These are phyloP conservation scores for Crotalus horridus DNA, from an alignment of 2,113 vertebrate genomes.

Conservation along the genomic window DNA sequence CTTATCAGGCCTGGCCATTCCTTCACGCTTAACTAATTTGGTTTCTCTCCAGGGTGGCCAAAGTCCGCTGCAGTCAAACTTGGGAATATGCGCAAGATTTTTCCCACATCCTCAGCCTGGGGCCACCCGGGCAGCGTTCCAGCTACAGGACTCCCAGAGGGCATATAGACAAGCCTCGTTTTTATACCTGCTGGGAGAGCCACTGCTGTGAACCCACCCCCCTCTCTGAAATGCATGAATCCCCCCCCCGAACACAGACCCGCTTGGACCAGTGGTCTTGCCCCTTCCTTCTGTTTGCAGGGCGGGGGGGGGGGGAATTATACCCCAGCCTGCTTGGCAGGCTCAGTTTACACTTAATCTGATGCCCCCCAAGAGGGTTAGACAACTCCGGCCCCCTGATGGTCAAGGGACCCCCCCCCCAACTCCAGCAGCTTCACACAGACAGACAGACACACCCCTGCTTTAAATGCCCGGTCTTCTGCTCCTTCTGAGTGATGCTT, in stretches of 20 bases:
- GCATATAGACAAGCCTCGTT: not conserved
- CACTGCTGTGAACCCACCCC: not conserved
- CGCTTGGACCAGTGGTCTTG: not conserved
- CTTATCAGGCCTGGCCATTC: not conserved
- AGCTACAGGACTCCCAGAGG: not conserved
- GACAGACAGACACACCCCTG: too few species aligned
- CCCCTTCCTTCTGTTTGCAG: not conserved
- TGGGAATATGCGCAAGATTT: not conserved
- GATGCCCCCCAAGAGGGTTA: not conserved
- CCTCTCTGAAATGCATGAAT: not conserved
- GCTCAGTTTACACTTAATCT: not conserved
- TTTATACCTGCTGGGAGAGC: not conserved
- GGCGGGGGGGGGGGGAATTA: too few species aligned
- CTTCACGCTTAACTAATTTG: not conserved
- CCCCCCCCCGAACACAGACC: not conserved
- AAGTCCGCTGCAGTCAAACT: not conserved
- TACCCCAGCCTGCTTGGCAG: too few species aligned
- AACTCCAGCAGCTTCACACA: too few species aligned
- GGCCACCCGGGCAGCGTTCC: not conserved
- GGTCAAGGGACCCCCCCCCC: not conserved
- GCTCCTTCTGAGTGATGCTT: not conserved
- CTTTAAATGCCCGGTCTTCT: too few species aligned
- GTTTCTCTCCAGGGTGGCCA: not conserved
- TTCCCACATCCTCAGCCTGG: not conserved
- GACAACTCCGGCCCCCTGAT: too few species aligned